Base-by-base conservation (phyloP, 2,113 vertebrate species). In the Holacanthus passer region DNA sequence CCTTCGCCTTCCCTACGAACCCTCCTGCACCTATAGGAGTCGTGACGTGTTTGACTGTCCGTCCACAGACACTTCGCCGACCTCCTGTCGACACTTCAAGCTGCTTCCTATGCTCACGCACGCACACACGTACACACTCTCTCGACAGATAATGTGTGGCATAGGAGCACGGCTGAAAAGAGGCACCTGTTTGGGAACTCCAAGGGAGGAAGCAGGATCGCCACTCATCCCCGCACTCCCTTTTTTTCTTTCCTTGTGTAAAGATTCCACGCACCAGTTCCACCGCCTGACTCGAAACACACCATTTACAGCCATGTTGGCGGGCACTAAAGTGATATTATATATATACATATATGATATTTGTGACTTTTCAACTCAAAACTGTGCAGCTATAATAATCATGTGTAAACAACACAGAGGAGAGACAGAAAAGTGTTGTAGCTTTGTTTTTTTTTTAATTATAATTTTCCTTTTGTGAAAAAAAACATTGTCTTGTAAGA, bases 381-480 rank as follows among this genome's bases (percentile, higher is more conserved):
- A 93, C 95, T 95, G 95, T 96, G 96, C 95, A 96, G 96, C 96
- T 97, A 85, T 94, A 93, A 93, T 93, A 91, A 91, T 94, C 79
- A 89, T 90, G 87, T 90, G 79, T 89, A 84, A 73, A 71, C 87
- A 86, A 92, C 90, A 92, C 75, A 10, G 82, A 87, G 88, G 81
- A 87, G 85, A 90, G 85, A 90, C 87, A 83, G 82, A 85, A 82
- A 90, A 91, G 92, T 93, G 92, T 95, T 95, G 93, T 92, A 93
- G 93, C 93, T 94, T 88, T 91, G 27, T 92, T 93, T 92, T 89
- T 83, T 85, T 68, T 92, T 94, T 91, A 90, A 86, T 90, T 90
- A 72, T 91, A 56, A 88, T 91, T 95, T 94, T 91, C 68, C 77
- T 91, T 92, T 92, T 91, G 86, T 90, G 87, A 87, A 91, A 88